Base-by-base conservation (phyloP, 2,797 vertebrate species). In the Pipistrellus nathusii region DNA sequence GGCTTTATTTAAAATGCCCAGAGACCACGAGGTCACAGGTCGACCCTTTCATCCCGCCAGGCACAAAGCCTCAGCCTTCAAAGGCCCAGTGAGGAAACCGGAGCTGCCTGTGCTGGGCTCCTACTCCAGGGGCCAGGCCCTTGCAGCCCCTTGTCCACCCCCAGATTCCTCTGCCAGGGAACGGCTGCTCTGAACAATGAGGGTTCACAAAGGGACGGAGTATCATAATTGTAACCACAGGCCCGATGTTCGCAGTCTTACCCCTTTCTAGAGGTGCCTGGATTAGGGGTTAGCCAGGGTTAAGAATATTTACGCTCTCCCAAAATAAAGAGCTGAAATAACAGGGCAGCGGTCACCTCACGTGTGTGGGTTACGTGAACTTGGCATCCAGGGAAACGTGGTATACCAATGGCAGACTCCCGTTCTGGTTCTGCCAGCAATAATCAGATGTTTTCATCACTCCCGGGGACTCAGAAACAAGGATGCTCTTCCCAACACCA, bases 281-380 rank as follows among this genome's bases (percentile, higher is more conserved):
- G 95, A 96, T 93, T 75, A 82, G 62, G 6, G 88, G 55, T 95
- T 92, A 93, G 80, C 51, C 44, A 69, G 66, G 85, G 90, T 87
- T 97, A 94, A 93, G 94, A 97, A 92, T 95, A 96, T 94, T 97
- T 93, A 95, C 78, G 90, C 90, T 95, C 68, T 91, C 66, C 82
- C 90, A 83, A 94, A 82, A 95, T 96, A 94, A 97, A 96, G 92
- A 92, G 87, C 48, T 83, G 88, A 78, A 76, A 75, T 94, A 95
- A 90, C 94, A 80, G 94, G 85, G 75, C 91, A 88, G 62, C 64
- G 53, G 75, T 51, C 32, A 95, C 46, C 95, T 94, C 90, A 93
- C n/a, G 38, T 96, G 94, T 84, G 20, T 94, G 69, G 95, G 71
- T 85, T 97, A 96, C 0, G 0, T 92, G 95, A 96, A 95, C 94